Evolutionary conservation across 2,113 vertebrate species (phyloP).

Genomic region (Xiphophorus maculatus): DNA sequence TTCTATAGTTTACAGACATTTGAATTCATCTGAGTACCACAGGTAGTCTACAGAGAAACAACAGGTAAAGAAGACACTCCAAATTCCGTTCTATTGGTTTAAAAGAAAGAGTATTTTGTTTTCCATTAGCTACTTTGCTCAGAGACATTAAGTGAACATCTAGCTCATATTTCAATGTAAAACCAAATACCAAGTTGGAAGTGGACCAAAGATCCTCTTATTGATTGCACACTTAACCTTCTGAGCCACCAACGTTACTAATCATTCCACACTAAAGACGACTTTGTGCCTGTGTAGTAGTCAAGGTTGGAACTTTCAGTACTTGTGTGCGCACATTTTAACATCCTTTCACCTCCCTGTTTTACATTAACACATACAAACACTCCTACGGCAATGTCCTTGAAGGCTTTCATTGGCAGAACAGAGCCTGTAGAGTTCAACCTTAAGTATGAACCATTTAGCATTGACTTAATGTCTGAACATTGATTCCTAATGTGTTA

Average conservation of each 20-base stretch:
- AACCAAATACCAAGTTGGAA: background rate
- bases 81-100: background rate
- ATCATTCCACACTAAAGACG: constrained; percentile 4
- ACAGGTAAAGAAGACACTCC: background rate
- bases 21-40: background rate
- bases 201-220: constrained; percentile 1
- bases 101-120: background rate
- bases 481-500: no score
- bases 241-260: background rate
- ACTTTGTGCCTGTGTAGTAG: background rate
- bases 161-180: background rate
- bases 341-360: background rate
- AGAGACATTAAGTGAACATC: background rate
- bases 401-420: background rate
- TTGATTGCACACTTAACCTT: constrained; percentile 12
- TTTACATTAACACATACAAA: constrained; percentile 3
- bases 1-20: no score
- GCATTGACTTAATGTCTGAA: background rate
- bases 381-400: background rate
- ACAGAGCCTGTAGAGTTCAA: background rate
- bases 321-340: background rate
- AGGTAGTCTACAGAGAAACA: background rate
- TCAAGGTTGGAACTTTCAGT: constrained; percentile 10
- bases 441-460: background rate
- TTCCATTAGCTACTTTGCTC: background rate